Base-by-base conservation (phyloP, 2,113 vertebrate species). In the Eptatretus burgeri region DNA sequence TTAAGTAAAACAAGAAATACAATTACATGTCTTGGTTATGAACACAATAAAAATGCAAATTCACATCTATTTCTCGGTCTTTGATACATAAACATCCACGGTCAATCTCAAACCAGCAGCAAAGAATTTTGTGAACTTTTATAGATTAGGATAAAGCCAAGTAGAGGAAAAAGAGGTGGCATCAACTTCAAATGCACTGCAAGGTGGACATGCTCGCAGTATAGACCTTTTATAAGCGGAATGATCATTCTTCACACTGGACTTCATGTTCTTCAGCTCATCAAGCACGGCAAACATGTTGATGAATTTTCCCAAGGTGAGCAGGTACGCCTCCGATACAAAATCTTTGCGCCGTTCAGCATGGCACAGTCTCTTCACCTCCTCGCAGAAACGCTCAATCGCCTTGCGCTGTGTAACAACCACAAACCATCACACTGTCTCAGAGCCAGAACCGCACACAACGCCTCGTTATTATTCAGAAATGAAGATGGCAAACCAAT, bases 201-300 rank as follows among this genome's bases (percentile, higher is more conserved):
- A 49, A 63, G 49, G 27, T 63, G 60, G 63, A 11, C 2, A 10
- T 41, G 11, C 10, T 7, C 3, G 27, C 27, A 41, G 27, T 5
- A 41, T 74, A 70, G 69, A 91, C 88, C 88, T 70, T 74, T 95
- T 95, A 69, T 95, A 95, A 1, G 91, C 91, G 0, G 91, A 95
- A 69, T 95, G 87, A 71, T 96, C 88, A 0, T 96, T 96, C 74
- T 96, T 96, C 62, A 96, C 91, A 0, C 91, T 96, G 72, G 88
- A 96, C 66, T 96, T 96, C 91, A 96, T 96, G 67, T 96, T 96
- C 73, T 95, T 96, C 66, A 96, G 71, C 66, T 96, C 91, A 2
- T 96, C 91, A 71, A 96, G 51, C 63, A 96, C 91, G 0, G 91
- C 88, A 49, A 96, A 96, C 91, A 96, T 96, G 75, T 95, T 96